These are phyloP conservation scores for Ceyx melanurus DNA, from an alignment of 2,113 vertebrate species.

Conservation along the genomic window DNA sequence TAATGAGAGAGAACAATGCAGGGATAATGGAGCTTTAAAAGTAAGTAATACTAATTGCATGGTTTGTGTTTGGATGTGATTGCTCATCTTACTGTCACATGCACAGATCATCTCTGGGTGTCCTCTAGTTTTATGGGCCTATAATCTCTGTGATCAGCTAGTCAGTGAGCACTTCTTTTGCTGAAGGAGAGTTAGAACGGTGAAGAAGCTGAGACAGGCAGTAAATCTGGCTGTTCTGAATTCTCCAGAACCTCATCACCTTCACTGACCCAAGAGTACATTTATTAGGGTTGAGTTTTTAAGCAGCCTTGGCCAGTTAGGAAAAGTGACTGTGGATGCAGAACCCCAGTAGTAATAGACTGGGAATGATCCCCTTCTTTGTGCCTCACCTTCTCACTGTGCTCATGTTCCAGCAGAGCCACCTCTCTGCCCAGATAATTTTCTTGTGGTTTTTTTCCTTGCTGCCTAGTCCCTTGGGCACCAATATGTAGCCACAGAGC, in stretches of 20 bases:
- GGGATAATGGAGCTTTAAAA: constrained; percentile 18
- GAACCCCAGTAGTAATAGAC: background rate
- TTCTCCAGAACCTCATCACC: background rate
- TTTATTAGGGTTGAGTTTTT: background rate
- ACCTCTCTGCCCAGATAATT: background rate
- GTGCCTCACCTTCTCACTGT: background rate
- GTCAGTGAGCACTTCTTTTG: background rate
- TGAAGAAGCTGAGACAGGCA: background rate
- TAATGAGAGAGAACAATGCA: constrained; percentile 33
- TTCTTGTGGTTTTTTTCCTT: background rate
- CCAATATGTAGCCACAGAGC: background rate
- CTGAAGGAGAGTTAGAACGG: background rate
- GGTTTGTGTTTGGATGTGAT: background rate
- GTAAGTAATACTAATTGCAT: constrained; percentile 50
- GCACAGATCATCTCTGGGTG: background rate
- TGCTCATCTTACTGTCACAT: background rate
- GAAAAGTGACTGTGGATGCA: background rate
- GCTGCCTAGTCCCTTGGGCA: background rate
- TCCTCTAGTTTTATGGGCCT: constrained; percentile 6
- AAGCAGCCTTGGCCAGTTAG: background rate
- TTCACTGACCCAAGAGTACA: background rate
- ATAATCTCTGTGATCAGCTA: background rate
- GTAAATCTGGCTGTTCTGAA: background rate
- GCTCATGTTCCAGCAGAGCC: background rate
- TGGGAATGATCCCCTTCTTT: background rate